Evolutionary conservation across 2,113 vertebrate genomes (phyloP), one percentile per base, ranked within the genome.

Genomic region (Menidia beryllina): DNA sequence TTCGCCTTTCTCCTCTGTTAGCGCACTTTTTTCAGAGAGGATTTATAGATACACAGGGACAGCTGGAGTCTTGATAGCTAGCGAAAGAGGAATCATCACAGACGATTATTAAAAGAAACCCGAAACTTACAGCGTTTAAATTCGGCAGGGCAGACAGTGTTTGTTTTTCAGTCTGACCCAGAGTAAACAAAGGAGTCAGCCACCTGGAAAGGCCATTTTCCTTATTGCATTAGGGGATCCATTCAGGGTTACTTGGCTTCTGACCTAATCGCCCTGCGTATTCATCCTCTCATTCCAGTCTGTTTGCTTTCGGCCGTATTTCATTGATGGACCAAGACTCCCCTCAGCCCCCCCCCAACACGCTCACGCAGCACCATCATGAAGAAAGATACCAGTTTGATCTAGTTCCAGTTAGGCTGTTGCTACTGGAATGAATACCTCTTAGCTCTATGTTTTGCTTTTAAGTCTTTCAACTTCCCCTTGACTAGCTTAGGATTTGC

Each of bases 141-240:
- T 36, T n/a, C n/a, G 39, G 54, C 54, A 8, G 12, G 3, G 34
- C 34, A 41, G 21, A 24, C 55, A 0, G 10, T 36, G n/a, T 58
- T 58, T 58, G 55, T 41, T 58, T 58, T 39, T 36, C 14, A 10
- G 36, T 41, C 20, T 15, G 41, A n/a, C 17, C 41, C 5, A n/a
- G n/a, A 41, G 34, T 38, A 58, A 58, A 58, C 13, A 24, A 20
- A 39, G 38, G 25, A 24, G 14, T 9, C 7, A 14, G 14, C 55
- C 55, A 58, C 55, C 55, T 39, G 21, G 55, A 58, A 41, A 41
- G 41, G 55, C 20, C 36, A 24, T 58, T 58, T 39, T 4, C 3
- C 36, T 58, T 23, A 58, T 41, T 58, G 55, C 55, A 58, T 58
- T 41, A 58, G 7, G 14, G n/a, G 55, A 24, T 58, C 36, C 55